A percentile compares a stretch with the other conserved stretches of the same genome.
phyloP scores from a whole-genome alignment of 2,113 vertebrate species.

The Thalassarche chlororhynchos region DNA sequence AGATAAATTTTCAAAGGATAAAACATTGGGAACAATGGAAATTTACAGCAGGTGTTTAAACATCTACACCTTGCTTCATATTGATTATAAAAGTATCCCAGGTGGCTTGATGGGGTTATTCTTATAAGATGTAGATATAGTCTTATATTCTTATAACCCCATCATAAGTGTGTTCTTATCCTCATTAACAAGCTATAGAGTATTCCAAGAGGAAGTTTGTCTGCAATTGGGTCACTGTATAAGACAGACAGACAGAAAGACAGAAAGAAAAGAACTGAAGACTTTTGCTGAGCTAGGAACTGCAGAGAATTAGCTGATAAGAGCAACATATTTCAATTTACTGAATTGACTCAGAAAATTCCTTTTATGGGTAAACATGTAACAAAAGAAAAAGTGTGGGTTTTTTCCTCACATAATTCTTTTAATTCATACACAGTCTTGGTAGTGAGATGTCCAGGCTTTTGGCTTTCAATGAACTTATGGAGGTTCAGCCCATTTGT shows the following conservation, averaged over 20 bases:
- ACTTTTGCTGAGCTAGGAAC: neutral
- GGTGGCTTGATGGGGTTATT: neutral
- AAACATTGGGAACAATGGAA: neutral
- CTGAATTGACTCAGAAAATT: neutral
- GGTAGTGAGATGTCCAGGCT: neutral
- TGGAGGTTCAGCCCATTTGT: neutral
- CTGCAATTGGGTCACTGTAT: neutral
- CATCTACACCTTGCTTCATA: neutral
- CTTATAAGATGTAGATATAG: no score
- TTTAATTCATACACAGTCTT: neutral
- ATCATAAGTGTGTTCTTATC: neutral
- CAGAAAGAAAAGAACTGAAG: no score
- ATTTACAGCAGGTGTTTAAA: neutral
- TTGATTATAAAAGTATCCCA: neutral
- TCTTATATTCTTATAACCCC: no score
- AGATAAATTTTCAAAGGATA: neutral
- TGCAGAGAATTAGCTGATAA: neutral
- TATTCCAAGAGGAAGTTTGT: neutral
- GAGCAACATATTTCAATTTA: neutral
- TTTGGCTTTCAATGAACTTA: neutral
- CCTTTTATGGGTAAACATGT: neutral
- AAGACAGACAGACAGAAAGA: neutral
- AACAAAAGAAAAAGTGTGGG: fast-evolving
- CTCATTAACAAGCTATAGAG: neutral
- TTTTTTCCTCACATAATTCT: neutral